phyloP scores from a whole-genome alignment of 2,888 invertebrate species.

The Hypselothyrea guttata region DNA sequence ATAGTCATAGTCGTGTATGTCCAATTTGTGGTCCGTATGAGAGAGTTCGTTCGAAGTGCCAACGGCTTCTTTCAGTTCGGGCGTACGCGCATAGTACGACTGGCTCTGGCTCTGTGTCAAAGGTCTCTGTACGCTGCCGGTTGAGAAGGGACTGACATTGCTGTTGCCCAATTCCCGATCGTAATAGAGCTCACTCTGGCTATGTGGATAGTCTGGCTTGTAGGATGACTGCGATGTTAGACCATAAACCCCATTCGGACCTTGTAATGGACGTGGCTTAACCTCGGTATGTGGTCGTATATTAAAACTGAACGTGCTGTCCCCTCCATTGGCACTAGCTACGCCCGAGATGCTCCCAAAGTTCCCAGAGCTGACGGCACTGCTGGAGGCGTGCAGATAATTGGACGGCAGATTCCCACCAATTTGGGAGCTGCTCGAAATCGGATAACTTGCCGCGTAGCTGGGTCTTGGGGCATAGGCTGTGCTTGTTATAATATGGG shows the following conservation, averaged over 20 bases:
- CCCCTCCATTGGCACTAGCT: constrained; percentile 76
- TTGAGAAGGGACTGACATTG: constrained; percentile 68
- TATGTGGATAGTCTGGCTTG: constrained; percentile 53
- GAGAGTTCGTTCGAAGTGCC: constrained; percentile 23
- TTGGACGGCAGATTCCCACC: constrained; percentile 42
- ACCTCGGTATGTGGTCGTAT: constrained; percentile 74
- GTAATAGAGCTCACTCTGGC: constrained; percentile 59
- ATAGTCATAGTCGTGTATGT: constrained; percentile 68
- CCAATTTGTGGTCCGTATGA: constrained; percentile 55
- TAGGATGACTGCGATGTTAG: constrained; percentile 46
- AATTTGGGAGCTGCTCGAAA: constrained; percentile 44
- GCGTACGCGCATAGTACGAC: constrained; percentile 48
- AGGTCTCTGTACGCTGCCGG: constrained; percentile 31
- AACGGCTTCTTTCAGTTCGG: constrained; percentile 52
- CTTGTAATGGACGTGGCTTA: constrained; percentile 49
- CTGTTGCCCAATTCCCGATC: constrained; percentile 56
- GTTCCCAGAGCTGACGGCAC: constrained; percentile 71
- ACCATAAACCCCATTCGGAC: constrained; percentile 45
- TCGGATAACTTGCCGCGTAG: constrained; percentile 40
- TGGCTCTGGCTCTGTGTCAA: constrained; percentile 44
- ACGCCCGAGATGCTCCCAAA: constrained; percentile 78
- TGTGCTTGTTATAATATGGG: constrained; percentile 20
- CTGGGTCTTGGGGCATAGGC: constrained; percentile 42
- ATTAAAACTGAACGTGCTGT: constrained; percentile 80
- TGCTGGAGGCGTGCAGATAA: constrained; percentile 73